These are phyloP conservation scores for Nasonia giraulti DNA, from an alignment of 1,140 invertebrate genomes.

Conservation along the genomic window DNA sequence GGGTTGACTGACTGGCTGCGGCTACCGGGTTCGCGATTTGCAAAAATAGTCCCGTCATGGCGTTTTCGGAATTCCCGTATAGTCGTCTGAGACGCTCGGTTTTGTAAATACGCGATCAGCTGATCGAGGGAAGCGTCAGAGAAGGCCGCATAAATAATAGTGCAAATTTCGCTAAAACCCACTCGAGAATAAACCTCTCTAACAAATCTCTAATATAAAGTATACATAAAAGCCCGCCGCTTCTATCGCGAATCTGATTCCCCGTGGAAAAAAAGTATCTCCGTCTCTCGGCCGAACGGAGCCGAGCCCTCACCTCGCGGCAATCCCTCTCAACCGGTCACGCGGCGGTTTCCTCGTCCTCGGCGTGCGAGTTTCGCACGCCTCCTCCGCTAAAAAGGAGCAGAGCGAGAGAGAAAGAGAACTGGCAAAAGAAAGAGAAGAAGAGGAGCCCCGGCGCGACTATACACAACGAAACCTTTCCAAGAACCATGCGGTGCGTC, in stretches of 20 bases:
- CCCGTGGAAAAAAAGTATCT: too few species aligned
- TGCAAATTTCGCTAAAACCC: too few species aligned
- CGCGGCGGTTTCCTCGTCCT: not conserved
- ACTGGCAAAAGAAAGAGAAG: not conserved
- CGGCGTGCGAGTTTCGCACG: slow-evolving; percentile 18
- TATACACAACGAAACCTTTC: slow-evolving; percentile 38
- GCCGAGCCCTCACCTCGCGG: too few species aligned
- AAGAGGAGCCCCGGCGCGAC: not conserved
- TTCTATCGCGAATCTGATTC: too few species aligned
- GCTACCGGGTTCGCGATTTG: not conserved
- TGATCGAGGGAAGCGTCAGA: too few species aligned
- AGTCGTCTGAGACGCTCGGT: not conserved
- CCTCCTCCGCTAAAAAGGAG: slow-evolving; percentile 27
- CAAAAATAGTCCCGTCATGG: slow-evolving; percentile 11
- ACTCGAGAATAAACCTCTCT: too few species aligned
- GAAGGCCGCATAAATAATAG: too few species aligned
- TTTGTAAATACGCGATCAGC: not conserved
- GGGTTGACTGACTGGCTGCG: not conserved
- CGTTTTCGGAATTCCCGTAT: not conserved
- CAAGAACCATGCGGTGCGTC: slow-evolving; percentile 20
- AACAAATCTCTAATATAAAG: too few species aligned
- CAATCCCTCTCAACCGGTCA: not conserved
- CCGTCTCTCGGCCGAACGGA: too few species aligned
- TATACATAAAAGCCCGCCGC: too few species aligned
- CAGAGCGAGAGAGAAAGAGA: not conserved